These are phyloP conservation scores for Nerophis ophidion DNA, from an alignment of 2,113 vertebrate genomes.

Conservation along the genomic window DNA sequence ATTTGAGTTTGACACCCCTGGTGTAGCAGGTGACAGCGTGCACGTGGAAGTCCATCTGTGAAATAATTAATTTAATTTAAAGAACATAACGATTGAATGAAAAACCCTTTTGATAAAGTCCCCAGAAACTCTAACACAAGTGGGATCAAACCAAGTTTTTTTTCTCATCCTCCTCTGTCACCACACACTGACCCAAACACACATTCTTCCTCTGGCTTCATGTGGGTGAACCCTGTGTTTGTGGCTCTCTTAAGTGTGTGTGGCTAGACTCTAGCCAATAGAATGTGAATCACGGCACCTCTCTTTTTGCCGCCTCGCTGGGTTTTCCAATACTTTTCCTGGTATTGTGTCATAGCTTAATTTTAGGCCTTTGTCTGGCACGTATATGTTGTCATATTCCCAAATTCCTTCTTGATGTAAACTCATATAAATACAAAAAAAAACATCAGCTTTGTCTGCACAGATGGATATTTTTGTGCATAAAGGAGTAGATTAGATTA, in stretches of 20 bases:
- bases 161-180: slow-evolving; percentile 45
- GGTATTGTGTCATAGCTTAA: slow-evolving; percentile 57
- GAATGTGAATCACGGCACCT: slow-evolving; percentile 66
- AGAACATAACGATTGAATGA: slow-evolving; percentile 16
- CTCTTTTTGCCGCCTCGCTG: slow-evolving; percentile 48
- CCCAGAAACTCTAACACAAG: slow-evolving; percentile 38
- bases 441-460: slow-evolving; percentile 8
- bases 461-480: slow-evolving; percentile 19
- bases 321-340: slow-evolving; percentile 65
- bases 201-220: slow-evolving; percentile 51
- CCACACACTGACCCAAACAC: slow-evolving; percentile 46
- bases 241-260: slow-evolving; percentile 43
- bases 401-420: slow-evolving; percentile 50
- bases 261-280: slow-evolving; percentile 58
- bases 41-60: slow-evolving; percentile 7
- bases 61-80: slow-evolving; percentile 29
- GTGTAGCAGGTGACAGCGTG: slow-evolving; percentile 10
- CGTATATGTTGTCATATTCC: slow-evolving; percentile 41
- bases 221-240: slow-evolving; percentile 64
- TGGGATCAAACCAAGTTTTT: slow-evolving; percentile 29
- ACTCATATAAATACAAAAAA: slow-evolving; percentile 48
- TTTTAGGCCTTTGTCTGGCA: slow-evolving; percentile 39
- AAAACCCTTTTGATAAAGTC: slow-evolving; percentile 36
- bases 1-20: too few species aligned
- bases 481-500: slow-evolving; percentile 30